Conservation (phyloP, 2,888 invertebrate genomes). For the Dicyrtoma fusca region DNA sequence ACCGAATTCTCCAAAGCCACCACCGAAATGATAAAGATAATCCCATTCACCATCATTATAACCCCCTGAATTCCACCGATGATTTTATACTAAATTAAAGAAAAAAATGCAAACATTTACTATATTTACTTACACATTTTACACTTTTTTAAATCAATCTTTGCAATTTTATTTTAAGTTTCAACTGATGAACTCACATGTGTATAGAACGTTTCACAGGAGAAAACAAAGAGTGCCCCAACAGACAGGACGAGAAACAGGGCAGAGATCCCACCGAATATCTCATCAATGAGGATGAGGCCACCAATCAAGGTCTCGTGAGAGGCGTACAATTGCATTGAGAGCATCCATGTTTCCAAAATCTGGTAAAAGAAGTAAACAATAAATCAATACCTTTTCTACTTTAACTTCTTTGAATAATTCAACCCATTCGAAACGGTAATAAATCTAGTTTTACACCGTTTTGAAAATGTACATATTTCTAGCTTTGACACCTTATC, state of each 20-base stretch:
- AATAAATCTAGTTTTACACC: too few species aligned
- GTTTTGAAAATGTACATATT: too few species aligned
- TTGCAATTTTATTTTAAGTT: too few species aligned
- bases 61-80: constrained; percentile 5
- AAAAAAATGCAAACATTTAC: neutral
- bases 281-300: neutral
- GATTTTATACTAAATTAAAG: neutral
- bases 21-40: neutral
- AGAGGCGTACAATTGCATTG: neutral
- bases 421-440: too few species aligned
- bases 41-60: neutral
- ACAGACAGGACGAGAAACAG: constrained; percentile 4
- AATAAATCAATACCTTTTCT: too few species aligned
- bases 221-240: neutral
- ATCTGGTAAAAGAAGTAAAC: neutral
- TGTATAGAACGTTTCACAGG: neutral
- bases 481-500: too few species aligned
- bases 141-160: too few species aligned
- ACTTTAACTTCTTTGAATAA: too few species aligned
- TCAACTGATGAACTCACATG: neutral
- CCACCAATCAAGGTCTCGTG: neutral
- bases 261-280: neutral
- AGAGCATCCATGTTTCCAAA: neutral
- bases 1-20: neutral
- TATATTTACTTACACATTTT: neutral